A percentile compares a stretch with the other conserved stretches of the same genome.
Conservation (phyloP, 2,888 invertebrate genomes). For the Fragum fragum region DNA sequence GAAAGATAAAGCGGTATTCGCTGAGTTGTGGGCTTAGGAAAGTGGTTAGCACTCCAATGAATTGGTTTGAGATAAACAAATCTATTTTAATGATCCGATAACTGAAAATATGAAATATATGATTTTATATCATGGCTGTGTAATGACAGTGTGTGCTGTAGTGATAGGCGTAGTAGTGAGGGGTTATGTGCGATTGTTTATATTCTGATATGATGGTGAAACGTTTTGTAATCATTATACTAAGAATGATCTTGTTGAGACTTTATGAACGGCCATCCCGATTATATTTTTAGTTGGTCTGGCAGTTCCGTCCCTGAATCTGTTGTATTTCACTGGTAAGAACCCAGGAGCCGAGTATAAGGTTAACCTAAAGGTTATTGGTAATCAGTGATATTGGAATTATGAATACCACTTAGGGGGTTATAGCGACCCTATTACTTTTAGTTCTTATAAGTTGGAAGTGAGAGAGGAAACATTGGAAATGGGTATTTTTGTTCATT, state of each 20-base stretch:
- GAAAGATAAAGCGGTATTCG: neutral
- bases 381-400: constrained; percentile 12
- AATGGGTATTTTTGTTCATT: neutral
- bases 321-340: neutral
- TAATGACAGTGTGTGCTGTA: neutral
- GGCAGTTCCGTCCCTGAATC: neutral
- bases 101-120: constrained; percentile 13
- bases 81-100: constrained; percentile 4
- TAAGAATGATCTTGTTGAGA: neutral
- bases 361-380: neutral
- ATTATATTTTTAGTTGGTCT: neutral
- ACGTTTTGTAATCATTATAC: neutral
- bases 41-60: neutral
- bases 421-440: neutral
- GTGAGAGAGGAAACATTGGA: neutral
- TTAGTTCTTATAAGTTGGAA: neutral
- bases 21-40: neutral
- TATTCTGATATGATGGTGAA: neutral
- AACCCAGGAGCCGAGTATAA: neutral
- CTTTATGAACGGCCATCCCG: neutral
- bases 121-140: constrained; percentile 21
- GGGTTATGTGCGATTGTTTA: neutral
- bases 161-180: neutral
- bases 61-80: constrained; percentile 11
- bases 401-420: neutral